Evolutionary conservation across 1,140 invertebrate genomes (phyloP).

Genomic region (Elysia chlorotica): DNA sequence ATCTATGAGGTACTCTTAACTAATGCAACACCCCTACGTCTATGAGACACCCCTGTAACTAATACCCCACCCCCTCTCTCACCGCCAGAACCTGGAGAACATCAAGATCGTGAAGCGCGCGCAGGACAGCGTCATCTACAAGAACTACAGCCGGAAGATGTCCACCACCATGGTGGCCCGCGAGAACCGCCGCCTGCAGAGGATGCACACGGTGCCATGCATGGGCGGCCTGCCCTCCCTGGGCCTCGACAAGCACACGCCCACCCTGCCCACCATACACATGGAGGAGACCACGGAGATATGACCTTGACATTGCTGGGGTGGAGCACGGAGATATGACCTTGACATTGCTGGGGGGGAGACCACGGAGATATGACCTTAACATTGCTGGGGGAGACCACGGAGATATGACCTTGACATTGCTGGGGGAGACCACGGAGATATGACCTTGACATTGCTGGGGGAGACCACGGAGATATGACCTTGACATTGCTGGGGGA

Average conservation of each 20-base stretch:
- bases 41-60: background rate
- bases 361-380: too few species aligned
- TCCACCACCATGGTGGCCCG: conserved; percentile 51
- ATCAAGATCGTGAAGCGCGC: conserved; percentile 50
- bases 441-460: too few species aligned
- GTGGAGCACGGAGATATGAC: background rate
- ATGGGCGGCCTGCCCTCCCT: conserved; percentile 41
- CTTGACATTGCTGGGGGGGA: background rate
- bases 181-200: conserved; percentile 47
- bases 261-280: conserved; percentile 26
- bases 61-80: background rate
- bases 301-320: conserved; percentile 20
- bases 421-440: too few species aligned
- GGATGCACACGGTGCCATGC: conserved; percentile 48
- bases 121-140: conserved; percentile 58
- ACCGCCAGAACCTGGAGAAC: conserved; percentile 43
- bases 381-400: too few species aligned
- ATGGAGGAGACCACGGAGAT: conserved; percentile 44
- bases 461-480: too few species aligned
- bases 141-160: conserved; percentile 52
- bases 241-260: background rate
- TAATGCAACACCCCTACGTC: too few species aligned
- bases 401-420: too few species aligned
- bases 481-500: too few species aligned
- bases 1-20: too few species aligned